Conservation (phyloP, 2,113 vertebrate genomes). For the Orcinus orca region DNA sequence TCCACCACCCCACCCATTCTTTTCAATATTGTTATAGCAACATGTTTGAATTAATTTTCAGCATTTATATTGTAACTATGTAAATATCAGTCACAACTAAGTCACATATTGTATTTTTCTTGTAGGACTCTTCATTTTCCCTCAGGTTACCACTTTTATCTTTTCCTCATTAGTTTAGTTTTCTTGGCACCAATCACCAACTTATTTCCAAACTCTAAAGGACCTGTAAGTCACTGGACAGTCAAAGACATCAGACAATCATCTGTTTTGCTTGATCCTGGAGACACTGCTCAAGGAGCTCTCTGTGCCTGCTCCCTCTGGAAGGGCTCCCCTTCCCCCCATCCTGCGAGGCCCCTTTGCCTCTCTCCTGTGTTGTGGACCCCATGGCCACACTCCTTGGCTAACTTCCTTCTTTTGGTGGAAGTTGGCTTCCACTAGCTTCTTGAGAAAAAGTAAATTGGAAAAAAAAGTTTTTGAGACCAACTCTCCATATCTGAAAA, state of each 20-base stretch:
- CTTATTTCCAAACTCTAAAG: too few species aligned
- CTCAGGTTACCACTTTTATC: too few species aligned
- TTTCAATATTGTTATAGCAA: too few species aligned
- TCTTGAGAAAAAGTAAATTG: background rate
- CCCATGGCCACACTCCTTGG: background rate
- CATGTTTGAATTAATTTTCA: too few species aligned
- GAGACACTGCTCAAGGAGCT: background rate
- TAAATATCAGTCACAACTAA: too few species aligned
- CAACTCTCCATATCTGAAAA: background rate
- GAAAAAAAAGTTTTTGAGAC: background rate
- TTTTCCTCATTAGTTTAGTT: too few species aligned
- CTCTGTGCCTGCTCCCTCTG: background rate
- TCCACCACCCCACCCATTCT: too few species aligned
- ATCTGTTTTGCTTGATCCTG: background rate
- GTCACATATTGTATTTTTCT: too few species aligned
- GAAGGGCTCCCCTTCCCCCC: background rate
- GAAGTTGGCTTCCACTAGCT: background rate
- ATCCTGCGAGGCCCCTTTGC: background rate
- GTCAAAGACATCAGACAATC: background rate
- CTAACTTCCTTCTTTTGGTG: background rate
- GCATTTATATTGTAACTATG: too few species aligned
- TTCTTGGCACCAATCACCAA: too few species aligned
- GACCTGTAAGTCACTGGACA: background rate
- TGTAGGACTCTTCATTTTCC: too few species aligned
- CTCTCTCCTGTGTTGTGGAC: background rate